phyloP scores from a whole-genome alignment of 2,888 invertebrate genomes.

The Julus scandinavius region DNA sequence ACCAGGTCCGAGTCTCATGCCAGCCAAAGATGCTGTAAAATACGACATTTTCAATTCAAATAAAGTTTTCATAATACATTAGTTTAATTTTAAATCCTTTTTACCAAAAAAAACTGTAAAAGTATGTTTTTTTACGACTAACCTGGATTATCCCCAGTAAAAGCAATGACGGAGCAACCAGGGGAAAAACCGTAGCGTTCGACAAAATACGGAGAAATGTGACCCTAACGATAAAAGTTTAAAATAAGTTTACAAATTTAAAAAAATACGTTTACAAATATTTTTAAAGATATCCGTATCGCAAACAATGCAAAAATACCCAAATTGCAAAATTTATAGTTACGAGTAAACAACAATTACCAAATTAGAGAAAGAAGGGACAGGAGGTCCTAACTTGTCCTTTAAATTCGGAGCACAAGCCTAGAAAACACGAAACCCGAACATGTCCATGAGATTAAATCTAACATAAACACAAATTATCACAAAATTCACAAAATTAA shows the following conservation, averaged over 20 bases:
- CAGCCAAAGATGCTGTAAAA: slow-evolving; percentile 69
- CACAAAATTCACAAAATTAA: no score
- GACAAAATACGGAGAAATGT: slow-evolving; percentile 75
- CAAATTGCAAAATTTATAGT: not conserved
- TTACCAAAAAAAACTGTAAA: slow-evolving; percentile 44
- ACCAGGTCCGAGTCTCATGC: slow-evolving; percentile 80
- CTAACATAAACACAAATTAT: no score
- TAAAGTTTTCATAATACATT: not conserved
- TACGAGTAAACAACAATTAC: slow-evolving; percentile 60
- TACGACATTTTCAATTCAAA: not conserved
- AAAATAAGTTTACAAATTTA: not conserved
- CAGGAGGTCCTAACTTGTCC: slow-evolving; percentile 79
- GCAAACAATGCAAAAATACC: no score
- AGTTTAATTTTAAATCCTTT: not conserved
- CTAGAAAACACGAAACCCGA: slow-evolving; percentile 65
- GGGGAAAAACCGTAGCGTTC: slow-evolving; percentile 85
- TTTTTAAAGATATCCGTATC: no score
- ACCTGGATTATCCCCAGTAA: slow-evolving; percentile 96
- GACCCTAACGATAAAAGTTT: slow-evolving; percentile 47
- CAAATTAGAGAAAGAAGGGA: slow-evolving; percentile 72
- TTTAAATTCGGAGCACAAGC: slow-evolving; percentile 80
- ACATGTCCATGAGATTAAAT: no score
- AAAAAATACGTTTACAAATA: no score
- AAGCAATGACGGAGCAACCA: slow-evolving; percentile 84
- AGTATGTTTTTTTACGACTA: slow-evolving; percentile 62